These are phyloP conservation scores for Apodemus speciosus DNA, from an alignment of 2,113 vertebrate species.

Conservation along the genomic window DNA sequence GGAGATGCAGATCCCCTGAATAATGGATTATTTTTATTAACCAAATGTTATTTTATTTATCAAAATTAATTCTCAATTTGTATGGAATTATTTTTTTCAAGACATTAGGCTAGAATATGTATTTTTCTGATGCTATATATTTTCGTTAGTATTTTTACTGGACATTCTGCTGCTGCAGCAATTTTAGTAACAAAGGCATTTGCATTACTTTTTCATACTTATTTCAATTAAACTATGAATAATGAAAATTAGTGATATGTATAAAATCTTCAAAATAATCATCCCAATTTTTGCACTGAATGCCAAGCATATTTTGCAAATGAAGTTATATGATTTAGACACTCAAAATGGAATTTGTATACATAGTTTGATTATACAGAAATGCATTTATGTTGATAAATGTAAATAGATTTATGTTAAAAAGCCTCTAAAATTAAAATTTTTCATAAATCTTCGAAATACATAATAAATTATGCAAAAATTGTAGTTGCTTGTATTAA, in stretches of 20 bases:
- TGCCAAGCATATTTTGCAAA: conserved; percentile 53
- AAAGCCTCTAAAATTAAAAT: not conserved
- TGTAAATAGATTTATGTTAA: conserved; percentile 28
- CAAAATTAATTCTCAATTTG: not conserved
- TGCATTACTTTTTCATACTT: not conserved
- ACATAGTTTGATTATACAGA: conserved; percentile 6
- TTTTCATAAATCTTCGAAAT: conserved; percentile 36
- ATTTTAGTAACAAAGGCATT: not conserved
- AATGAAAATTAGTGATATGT: conserved; percentile 14
- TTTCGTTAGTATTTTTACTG: conserved; percentile 41
- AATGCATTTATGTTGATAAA: conserved; percentile 46
- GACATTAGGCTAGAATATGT: not conserved
- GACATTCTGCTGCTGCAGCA: not conserved
- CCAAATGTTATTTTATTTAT: not conserved
- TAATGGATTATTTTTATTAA: not conserved
- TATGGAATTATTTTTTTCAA: not conserved
- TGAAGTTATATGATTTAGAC: conserved; percentile 46
- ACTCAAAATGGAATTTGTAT: conserved; percentile 35
- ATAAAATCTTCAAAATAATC: conserved; percentile 64
- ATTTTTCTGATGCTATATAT: conserved; percentile 45
- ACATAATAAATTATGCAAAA: conserved; percentile 8
- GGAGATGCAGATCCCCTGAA: not conserved
- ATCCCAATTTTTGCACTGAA: conserved; percentile 31
- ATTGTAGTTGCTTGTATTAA: conserved; percentile 12
- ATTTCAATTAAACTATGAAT: conserved; percentile 57